Conservation (phyloP, 2,113 vertebrate genomes). For the Gopherus flavomarginatus region DNA sequence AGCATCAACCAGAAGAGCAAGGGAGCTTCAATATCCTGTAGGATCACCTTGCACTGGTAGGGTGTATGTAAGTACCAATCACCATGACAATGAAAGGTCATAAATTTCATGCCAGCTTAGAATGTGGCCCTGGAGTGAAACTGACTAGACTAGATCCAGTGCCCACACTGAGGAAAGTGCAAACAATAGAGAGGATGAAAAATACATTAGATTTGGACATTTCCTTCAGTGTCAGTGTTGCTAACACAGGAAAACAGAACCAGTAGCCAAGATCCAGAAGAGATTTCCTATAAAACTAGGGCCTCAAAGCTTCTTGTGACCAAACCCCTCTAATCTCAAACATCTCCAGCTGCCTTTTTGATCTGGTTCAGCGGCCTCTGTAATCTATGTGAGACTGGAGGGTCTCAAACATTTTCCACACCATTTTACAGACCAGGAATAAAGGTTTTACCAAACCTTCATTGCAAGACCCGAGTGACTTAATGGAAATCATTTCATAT, state of each 20-base stretch:
- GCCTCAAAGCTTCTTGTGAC: neutral
- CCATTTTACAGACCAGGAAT: neutral
- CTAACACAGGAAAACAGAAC: rapidly evolving
- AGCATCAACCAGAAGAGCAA: neutral
- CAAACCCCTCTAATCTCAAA: neutral
- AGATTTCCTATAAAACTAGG: neutral
- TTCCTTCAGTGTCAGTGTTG: rapidly evolving
- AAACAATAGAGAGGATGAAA: neutral
- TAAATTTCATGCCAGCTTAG: neutral
- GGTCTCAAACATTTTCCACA: neutral
- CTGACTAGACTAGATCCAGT: neutral
- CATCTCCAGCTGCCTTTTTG: neutral
- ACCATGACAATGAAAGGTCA: neutral
- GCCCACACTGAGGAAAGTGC: rapidly evolving
- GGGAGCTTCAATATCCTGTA: neutral
- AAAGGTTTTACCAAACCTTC: neutral
- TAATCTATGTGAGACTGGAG: rapidly evolving
- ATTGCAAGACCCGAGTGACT: neutral
- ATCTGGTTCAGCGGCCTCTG: neutral
- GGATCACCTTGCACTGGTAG: neutral
- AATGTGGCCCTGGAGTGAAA: rapidly evolving
- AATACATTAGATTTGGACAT: neutral
- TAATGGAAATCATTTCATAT: neutral
- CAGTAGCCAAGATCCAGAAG: neutral
- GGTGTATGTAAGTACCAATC: neutral